Evolutionary conservation across 1,140 invertebrate species (phyloP).

Genomic region (Drosophila rhopaloa): DNA sequence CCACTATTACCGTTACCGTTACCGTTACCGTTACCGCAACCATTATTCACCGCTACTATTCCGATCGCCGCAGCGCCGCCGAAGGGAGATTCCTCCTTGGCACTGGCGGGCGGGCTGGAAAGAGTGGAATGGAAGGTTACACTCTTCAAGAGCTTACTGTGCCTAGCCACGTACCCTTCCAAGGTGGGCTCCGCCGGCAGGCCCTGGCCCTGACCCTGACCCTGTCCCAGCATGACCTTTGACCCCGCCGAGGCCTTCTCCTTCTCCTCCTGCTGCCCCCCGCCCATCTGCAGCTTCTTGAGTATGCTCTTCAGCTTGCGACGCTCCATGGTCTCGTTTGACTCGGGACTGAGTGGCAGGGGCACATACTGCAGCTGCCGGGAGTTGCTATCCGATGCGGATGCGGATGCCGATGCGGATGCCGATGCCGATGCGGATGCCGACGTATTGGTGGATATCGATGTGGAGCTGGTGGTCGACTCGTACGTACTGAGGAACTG

Average conservation of each 20-base stretch:
- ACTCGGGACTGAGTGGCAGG: slow-evolving; percentile 87
- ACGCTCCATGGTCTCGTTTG: slow-evolving; percentile 93
- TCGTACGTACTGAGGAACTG: slow-evolving; percentile 76
- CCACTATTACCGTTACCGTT: not conserved
- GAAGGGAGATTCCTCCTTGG: slow-evolving; percentile 72
- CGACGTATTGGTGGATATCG: slow-evolving; percentile 58
- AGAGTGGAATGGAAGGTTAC: slow-evolving; percentile 94
- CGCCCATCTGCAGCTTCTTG: slow-evolving; percentile 87
- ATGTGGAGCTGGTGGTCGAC: slow-evolving; percentile 72
- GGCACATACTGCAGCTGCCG: slow-evolving; percentile 80
- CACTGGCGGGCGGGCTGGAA: slow-evolving; percentile 90
- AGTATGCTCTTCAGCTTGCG: slow-evolving; percentile 93
- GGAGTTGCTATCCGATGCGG: slow-evolving; percentile 71
- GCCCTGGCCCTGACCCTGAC: slow-evolving; percentile 86
- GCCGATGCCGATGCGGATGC: slow-evolving; percentile 36
- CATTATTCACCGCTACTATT: slow-evolving; percentile 9
- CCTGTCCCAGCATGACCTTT: slow-evolving; percentile 84
- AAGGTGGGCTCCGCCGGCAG: slow-evolving; percentile 88
- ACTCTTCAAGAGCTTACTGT: slow-evolving; percentile 94
- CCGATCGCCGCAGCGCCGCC: slow-evolving; percentile 32
- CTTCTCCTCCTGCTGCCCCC: slow-evolving; percentile 86
- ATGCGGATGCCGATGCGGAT: slow-evolving; percentile 15
- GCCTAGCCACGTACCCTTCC: slow-evolving; percentile 93
- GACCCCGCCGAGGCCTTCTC: slow-evolving; percentile 75
- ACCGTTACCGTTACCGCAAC: not conserved